A percentile compares a stretch with the other conserved stretches of the same genome.
These are phyloP conservation scores for Darevskia mixta DNA, from an alignment of 2,797 vertebrate genomes.

Conservation along the genomic window DNA sequence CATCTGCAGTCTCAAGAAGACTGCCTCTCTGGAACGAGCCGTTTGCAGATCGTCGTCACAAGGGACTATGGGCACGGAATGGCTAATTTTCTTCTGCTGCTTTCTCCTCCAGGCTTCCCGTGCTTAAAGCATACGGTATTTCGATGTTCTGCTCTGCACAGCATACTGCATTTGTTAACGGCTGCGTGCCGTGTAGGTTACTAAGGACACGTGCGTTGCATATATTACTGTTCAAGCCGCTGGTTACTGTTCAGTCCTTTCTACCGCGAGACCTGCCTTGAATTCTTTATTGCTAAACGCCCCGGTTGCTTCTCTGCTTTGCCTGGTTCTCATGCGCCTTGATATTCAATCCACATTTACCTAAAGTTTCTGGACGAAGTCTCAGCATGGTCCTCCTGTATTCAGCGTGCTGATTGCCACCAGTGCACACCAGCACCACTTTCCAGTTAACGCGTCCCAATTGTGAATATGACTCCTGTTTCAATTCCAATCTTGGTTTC, in stretches of 20 bases:
- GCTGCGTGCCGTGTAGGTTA: conserved; percentile 1
- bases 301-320: neutral
- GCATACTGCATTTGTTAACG: neutral
- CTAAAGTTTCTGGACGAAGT: neutral
- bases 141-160: neutral
- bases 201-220: conserved; percentile 7
- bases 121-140: no score
- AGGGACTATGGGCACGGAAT: neutral
- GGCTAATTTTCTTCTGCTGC: neutral
- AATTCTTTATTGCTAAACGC: neutral
- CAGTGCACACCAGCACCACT: neutral
- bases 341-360: neutral
- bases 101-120: neutral
- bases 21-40: neutral
- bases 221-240: neutral
- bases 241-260: neutral
- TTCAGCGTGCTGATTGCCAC: neutral
- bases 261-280: neutral
- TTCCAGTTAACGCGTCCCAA: neutral
- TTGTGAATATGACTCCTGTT: neutral
- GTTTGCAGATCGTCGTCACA: neutral
- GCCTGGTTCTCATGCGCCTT: neutral
- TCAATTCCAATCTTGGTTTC: neutral
- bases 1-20: neutral
- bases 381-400: neutral